Evolutionary conservation across 2,113 vertebrate genomes (phyloP).

Genomic region (Numenius arquata): DNA sequence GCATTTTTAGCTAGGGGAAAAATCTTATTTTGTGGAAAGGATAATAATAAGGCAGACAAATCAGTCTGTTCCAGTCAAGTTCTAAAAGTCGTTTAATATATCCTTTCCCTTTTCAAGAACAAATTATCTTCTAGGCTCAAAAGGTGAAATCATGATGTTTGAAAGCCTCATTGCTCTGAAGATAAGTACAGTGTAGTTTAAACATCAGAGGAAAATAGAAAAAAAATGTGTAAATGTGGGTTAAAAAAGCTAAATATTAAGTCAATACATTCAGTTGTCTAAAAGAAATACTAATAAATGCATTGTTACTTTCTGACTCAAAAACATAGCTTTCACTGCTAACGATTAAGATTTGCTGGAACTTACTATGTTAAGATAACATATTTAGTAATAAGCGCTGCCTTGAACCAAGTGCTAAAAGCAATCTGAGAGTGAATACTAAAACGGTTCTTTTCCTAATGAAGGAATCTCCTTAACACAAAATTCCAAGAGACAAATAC

Average conservation of each 20-base stretch:
- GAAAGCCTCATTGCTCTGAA: not conserved
- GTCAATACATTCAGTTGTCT: not conserved
- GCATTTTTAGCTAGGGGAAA: not conserved
- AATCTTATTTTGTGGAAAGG: not conserved
- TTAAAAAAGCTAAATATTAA: not conserved
- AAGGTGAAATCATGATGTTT: not conserved
- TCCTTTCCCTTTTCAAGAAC: not conserved
- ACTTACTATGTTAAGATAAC: slow-evolving; percentile 1
- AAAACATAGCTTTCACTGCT: not conserved
- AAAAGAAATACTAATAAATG: not conserved
- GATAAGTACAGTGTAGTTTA: not conserved
- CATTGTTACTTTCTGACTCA: not conserved
- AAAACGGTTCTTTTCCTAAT: slow-evolving; percentile 63
- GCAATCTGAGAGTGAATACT: slow-evolving; percentile 58
- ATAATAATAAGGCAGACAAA: not conserved
- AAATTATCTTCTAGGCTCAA: not conserved
- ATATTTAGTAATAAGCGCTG: slow-evolving; percentile 26
- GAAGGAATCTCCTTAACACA: slow-evolving; percentile 57
- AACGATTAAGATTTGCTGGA: not conserved
- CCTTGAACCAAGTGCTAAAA: slow-evolving; percentile 55
- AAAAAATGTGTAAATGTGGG: not conserved
- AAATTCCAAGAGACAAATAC: slow-evolving; percentile 70
- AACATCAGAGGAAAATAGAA: not conserved
- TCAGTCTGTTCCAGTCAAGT: not conserved
- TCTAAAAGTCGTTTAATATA: not conserved